Conservation (phyloP, 37 sponge, comb jelly and placozoan species). For the Crambe crambe region DNA sequence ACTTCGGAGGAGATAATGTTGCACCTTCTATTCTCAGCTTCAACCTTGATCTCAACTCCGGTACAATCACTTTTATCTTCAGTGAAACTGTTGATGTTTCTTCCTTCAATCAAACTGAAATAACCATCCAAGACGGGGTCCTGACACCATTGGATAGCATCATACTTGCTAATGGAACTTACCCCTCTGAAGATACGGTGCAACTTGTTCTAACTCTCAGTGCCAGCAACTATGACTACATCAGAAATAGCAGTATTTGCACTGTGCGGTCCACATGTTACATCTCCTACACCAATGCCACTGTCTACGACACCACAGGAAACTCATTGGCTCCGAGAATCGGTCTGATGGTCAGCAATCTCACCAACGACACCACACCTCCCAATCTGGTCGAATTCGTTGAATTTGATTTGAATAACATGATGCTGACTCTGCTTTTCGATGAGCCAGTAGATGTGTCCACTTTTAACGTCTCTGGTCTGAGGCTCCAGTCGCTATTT, state of each 20-base stretch:
- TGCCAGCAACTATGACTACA: conserved; percentile 51
- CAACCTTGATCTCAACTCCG: conserved; percentile 74
- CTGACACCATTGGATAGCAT: neutral
- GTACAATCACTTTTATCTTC: conserved; percentile 66
- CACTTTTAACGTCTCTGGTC: conserved; percentile 55
- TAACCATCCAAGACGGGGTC: conserved; percentile 54
- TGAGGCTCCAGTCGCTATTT: conserved; percentile 80
- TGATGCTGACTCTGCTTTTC: conserved; percentile 64
- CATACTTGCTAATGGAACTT: conserved; percentile 39
- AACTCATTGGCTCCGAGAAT: conserved; percentile 21
- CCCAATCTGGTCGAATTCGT: conserved; percentile 79
- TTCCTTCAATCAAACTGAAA: conserved; percentile 31
- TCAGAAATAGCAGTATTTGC: conserved; percentile 53
- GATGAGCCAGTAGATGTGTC: conserved; percentile 71
- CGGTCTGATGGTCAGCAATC: conserved; percentile 35
- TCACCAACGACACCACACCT: conserved; percentile 60
- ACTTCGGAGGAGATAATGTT: conserved; percentile 52
- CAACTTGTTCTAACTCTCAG: conserved; percentile 34
- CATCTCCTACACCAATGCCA: conserved; percentile 42
- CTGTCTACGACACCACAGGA: conserved; percentile 52
- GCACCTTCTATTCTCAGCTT: conserved; percentile 59
- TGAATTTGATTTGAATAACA: conserved; percentile 61
- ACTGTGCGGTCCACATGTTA: conserved; percentile 33
- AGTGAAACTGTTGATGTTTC: conserved; percentile 60
- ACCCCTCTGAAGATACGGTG: conserved; percentile 21